Percentiles rank a stretch among this genome's conserved stretches.
Conservation (phyloP, 92 coral and sea anemone species). For the Epizoanthus rinbou region DNA sequence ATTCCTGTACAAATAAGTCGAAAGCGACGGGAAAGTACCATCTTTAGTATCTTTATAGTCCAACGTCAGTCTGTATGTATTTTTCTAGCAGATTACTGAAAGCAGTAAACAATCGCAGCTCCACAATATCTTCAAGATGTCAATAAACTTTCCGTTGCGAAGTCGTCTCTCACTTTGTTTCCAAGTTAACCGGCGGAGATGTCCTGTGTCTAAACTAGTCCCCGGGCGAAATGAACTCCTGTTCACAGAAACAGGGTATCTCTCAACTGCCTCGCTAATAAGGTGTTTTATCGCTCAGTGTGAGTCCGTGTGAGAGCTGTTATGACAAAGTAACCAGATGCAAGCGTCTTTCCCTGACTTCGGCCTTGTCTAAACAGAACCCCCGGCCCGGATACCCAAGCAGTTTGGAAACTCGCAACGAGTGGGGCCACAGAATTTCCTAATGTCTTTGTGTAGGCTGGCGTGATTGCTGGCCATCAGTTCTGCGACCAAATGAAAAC, state of each 20-base stretch:
- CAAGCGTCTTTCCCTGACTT: neutral
- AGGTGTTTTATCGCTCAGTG: constrained; percentile 44
- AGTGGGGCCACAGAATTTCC: neutral
- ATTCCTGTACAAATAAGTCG: constrained; percentile 19
- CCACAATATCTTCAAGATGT: neutral
- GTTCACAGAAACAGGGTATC: constrained; percentile 27
- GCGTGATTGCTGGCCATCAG: constrained; percentile 23
- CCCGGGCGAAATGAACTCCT: constrained; percentile 11
- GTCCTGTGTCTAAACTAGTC: constrained; percentile 1
- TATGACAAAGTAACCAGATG: constrained; percentile 21
- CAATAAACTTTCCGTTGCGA: no score
- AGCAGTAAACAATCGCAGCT: neutral
- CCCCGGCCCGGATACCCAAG: constrained; percentile 38
- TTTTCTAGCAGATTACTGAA: neutral
- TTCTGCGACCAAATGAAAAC: constrained; percentile 38
- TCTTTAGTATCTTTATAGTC: neutral
- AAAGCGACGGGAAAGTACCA: constrained; percentile 30
- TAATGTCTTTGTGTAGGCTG: constrained; percentile 36
- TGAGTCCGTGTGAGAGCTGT: constrained; percentile 24
- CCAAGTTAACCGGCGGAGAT: neutral
- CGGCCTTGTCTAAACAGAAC: constrained; percentile 11
- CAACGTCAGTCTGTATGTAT: neutral
- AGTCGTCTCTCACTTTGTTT: neutral
- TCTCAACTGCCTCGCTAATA: constrained; percentile 32
- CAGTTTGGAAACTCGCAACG: neutral